Evolutionary conservation across 2,113 vertebrate genomes (phyloP).

Genomic region (Craseonycteris thonglongyai): DNA sequence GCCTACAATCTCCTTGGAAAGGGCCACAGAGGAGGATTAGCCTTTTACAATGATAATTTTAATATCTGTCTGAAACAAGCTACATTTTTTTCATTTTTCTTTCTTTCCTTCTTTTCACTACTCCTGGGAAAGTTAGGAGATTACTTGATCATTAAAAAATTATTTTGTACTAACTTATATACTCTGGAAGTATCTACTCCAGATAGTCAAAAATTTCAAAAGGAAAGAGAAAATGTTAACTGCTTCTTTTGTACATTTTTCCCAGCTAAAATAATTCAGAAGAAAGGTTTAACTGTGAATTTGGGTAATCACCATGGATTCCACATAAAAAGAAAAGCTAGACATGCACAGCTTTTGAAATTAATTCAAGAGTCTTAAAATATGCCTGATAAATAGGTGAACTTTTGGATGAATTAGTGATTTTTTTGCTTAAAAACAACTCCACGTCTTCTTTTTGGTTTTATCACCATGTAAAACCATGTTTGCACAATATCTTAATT

Average conservation of each 20-base stretch:
- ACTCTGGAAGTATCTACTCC: not conserved
- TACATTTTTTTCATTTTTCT: not conserved
- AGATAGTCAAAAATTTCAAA: not conserved
- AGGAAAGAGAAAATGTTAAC: not conserved
- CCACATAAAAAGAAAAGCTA: not conserved
- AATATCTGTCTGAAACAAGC: not conserved
- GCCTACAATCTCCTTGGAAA: not conserved
- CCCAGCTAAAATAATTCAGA: not conserved
- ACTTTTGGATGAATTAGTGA: constrained; percentile 11
- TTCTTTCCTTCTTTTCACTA: not conserved
- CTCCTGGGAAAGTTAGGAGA: not conserved
- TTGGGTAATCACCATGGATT: not conserved
- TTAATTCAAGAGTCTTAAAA: constrained; percentile 33
- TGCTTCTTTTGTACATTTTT: not conserved
- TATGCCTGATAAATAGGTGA: not conserved
- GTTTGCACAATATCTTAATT: not conserved
- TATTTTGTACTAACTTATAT: not conserved
- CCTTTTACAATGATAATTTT: not conserved
- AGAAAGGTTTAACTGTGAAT: not conserved
- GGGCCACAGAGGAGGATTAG: not conserved
- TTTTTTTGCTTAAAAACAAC: constrained; percentile 17
- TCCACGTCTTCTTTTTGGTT: not conserved
- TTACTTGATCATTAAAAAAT: not conserved
- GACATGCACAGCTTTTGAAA: not conserved
- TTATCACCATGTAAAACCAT: constrained; percentile 1